Evolutionary conservation across 1,140 invertebrate genomes (phyloP).

Genomic region (Nymphalis io): DNA sequence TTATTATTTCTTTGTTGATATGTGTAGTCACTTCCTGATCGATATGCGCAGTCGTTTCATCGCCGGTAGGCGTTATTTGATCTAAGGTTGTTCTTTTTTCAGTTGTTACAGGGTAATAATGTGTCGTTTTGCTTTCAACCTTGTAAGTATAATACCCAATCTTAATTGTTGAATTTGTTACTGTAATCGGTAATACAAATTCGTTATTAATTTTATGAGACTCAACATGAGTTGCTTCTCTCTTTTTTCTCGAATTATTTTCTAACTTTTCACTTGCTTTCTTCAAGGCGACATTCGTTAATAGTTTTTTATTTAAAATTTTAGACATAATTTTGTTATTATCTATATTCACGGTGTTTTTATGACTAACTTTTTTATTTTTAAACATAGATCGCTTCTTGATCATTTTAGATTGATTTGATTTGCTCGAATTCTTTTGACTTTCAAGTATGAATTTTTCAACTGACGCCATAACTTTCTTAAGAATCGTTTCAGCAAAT

Average conservation of each 20-base stretch:
- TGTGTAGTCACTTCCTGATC: background rate
- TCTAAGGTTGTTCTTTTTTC: background rate
- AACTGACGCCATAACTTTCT: conserved; percentile 47
- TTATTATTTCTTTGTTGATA: background rate
- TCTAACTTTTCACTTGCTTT: conserved; percentile 11
- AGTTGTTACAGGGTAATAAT: background rate
- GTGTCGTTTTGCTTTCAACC: background rate
- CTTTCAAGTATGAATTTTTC: conserved; percentile 47
- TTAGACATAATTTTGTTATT: conserved; percentile 16
- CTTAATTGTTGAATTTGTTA: background rate
- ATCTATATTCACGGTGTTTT: conserved; percentile 19
- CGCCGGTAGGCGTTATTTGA: background rate
- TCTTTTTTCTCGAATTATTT: conserved; percentile 8
- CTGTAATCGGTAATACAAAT: background rate
- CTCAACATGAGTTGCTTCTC: background rate
- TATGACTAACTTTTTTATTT: conserved; percentile 13
- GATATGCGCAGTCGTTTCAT: background rate
- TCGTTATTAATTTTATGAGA: background rate
- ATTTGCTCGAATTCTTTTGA: conserved; percentile 38
- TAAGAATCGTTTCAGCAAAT: conserved; percentile 45
- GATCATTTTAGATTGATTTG: conserved; percentile 34
- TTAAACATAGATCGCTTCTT: conserved; percentile 45
- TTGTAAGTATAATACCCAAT: background rate
- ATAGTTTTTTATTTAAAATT: conserved; percentile 25
- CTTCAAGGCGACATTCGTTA: background rate